Conservation (phyloP, 2,113 vertebrate genomes). For the Apteryx mantelli region DNA sequence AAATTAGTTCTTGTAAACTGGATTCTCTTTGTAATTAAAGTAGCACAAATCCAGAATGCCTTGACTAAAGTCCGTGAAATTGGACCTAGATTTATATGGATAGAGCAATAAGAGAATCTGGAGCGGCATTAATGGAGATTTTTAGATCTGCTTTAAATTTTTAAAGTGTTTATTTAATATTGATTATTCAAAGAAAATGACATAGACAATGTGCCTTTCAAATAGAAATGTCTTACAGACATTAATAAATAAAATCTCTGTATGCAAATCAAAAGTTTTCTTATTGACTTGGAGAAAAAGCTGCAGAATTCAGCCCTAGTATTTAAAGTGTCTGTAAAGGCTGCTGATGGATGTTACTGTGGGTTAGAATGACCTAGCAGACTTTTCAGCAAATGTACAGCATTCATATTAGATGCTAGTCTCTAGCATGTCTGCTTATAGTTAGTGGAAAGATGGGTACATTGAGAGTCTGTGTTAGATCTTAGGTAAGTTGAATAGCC, state of each 20-base stretch:
- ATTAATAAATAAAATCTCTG: not conserved
- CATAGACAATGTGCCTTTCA: not conserved
- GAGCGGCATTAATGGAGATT: not conserved
- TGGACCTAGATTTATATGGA: not conserved
- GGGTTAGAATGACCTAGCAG: not conserved
- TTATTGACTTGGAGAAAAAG: not conserved
- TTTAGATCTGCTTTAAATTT: not conserved
- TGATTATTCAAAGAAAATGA: not conserved
- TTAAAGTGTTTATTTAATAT: not conserved
- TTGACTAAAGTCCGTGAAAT: not conserved
- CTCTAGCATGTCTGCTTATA: not conserved
- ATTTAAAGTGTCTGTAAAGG: not conserved
- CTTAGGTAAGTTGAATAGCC: not conserved
- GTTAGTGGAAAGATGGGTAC: not conserved
- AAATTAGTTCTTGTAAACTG: not conserved
- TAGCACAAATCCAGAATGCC: not conserved
- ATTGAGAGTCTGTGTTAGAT: not conserved
- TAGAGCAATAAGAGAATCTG: not conserved
- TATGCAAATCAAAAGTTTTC: not conserved
- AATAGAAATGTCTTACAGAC: not conserved
- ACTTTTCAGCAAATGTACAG: not conserved
- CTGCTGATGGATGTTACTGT: not conserved
- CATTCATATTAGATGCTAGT: accelerated
- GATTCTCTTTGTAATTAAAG: not conserved
- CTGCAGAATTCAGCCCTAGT: not conserved